Evolutionary conservation across 2,113 vertebrate genomes (phyloP).

Genomic region (Rhineura floridana): DNA sequence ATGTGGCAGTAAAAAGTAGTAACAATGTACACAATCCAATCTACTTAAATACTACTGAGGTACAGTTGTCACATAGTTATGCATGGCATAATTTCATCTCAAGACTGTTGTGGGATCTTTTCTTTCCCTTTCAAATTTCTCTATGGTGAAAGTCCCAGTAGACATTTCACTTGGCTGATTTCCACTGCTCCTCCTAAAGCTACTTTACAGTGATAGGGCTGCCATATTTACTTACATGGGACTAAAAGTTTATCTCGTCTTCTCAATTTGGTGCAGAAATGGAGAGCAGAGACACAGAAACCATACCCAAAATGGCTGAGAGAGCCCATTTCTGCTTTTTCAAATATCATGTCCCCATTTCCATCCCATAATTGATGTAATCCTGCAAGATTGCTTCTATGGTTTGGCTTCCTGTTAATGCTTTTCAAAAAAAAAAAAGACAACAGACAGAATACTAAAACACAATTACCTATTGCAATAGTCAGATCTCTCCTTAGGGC

Average conservation of each 20-base stretch:
- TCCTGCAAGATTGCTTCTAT: neutral
- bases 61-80: neutral
- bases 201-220: neutral
- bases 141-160: neutral
- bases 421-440: neutral
- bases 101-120: neutral
- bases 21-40: neutral
- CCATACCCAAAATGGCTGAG: neutral
- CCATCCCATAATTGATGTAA: neutral
- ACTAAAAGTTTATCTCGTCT: neutral
- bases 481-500: constrained; percentile 97
- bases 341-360: neutral
- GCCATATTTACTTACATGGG: neutral
- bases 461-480: constrained; percentile 91
- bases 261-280: neutral
- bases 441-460: constrained; percentile 5
- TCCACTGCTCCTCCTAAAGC: neutral
- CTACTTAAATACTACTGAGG: neutral
- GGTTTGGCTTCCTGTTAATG: neutral
- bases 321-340: neutral
- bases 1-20: neutral
- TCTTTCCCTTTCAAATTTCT: neutral
- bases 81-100: neutral
- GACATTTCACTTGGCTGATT: neutral
- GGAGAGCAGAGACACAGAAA: neutral